These are phyloP conservation scores for Habrosyne pyritoides DNA, from an alignment of 2,888 invertebrate species.

Conservation along the genomic window DNA sequence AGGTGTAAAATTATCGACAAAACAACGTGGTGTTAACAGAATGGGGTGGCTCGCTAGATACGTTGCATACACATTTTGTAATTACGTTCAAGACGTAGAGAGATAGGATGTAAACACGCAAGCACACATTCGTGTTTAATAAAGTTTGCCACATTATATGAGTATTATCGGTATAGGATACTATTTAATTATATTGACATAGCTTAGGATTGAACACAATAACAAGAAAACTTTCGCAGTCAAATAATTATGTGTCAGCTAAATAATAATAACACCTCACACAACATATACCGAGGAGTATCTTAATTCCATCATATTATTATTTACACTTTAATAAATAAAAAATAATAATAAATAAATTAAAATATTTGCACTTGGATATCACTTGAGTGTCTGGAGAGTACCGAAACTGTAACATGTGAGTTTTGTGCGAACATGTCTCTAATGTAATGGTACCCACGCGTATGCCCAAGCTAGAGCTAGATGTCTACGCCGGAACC, in stretches of 20 bases:
- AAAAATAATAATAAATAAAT: too few relatives aligned
- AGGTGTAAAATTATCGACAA: conserved; percentile 77
- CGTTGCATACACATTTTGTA: not conserved
- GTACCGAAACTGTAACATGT: not conserved
- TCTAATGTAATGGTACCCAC: not conserved
- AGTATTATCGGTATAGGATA: not conserved
- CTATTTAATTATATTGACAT: not conserved
- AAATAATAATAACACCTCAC: too few relatives aligned
- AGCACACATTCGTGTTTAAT: not conserved
- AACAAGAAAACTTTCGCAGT: too few relatives aligned
- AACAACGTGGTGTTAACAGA: conserved; percentile 61
- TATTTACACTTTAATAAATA: too few relatives aligned
- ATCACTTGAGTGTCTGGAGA: not conserved
- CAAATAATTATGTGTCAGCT: too few relatives aligned
- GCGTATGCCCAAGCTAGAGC: not conserved
- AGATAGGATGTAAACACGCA: not conserved
- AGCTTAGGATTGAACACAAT: too few relatives aligned
- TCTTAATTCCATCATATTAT: too few relatives aligned
- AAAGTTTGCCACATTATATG: not conserved
- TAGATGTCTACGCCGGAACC: conserved; percentile 1
- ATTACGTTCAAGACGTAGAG: not conserved
- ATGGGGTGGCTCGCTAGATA: not conserved
- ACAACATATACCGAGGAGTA: too few relatives aligned
- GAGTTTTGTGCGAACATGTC: not conserved
- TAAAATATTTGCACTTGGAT: not conserved